These are phyloP conservation scores for Dendrolimus houi DNA, from an alignment of 2,888 invertebrate genomes.

Conservation along the genomic window DNA sequence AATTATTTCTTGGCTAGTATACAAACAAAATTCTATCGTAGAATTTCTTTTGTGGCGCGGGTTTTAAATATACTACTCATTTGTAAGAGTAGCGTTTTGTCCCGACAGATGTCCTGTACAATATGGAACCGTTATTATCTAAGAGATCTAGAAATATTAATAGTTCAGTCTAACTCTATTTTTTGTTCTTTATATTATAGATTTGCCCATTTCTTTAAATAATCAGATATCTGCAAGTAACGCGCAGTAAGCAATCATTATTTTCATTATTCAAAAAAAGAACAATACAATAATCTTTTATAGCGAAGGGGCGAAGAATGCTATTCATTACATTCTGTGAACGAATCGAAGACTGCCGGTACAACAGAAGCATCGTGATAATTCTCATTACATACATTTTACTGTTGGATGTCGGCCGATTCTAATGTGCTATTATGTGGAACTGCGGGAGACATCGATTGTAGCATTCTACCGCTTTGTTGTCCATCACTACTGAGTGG, in stretches of 20 bases:
- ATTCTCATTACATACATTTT: conserved; percentile 74
- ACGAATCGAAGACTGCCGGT: conserved; percentile 55
- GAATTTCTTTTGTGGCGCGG: too few relatives aligned
- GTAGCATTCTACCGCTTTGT: conserved; percentile 62
- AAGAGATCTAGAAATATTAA: too few relatives aligned
- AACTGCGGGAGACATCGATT: conserved; percentile 64
- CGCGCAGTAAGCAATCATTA: conserved; percentile 65
- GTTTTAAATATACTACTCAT: too few relatives aligned
- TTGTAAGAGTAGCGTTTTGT: too few relatives aligned
- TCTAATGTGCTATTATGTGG: conserved; percentile 62
- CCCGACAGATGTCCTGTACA: too few relatives aligned
- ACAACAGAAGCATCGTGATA: conserved; percentile 72
- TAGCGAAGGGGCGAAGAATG: conserved; percentile 61
- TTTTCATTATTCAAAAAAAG: conserved; percentile 57
- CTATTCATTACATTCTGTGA: conserved; percentile 46
- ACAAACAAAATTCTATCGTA: too few relatives aligned
- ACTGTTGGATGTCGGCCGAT: conserved; percentile 61
- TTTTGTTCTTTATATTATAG: too few relatives aligned
- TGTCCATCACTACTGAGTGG: conserved; percentile 63
- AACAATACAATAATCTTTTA: conserved; percentile 61
- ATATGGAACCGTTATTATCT: too few relatives aligned
- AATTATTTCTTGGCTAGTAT: too few relatives aligned
- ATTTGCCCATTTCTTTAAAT: conserved; percentile 2
- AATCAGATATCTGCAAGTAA: conserved; percentile 58
- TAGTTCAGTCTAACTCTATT: too few relatives aligned